phyloP scores from a whole-genome alignment of 2,113 vertebrate species.

The Talpa occidentalis region DNA sequence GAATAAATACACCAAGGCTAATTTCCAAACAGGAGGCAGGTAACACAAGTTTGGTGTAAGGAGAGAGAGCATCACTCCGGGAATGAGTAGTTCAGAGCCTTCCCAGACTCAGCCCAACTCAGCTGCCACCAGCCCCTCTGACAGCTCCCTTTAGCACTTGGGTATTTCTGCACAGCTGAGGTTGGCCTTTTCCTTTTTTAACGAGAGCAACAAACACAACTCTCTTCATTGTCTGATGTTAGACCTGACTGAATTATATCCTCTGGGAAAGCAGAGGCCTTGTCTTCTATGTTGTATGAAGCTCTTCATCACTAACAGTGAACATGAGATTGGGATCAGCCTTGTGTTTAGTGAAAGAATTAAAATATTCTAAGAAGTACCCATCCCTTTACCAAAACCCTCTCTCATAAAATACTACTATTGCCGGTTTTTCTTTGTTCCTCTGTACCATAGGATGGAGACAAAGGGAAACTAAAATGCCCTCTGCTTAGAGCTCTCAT shows the following conservation, averaged over 20 bases:
- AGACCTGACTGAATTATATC: conserved; percentile 13
- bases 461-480: background rate
- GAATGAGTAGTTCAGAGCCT: background rate
- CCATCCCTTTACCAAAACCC: background rate
- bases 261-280: background rate
- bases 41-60: conserved; percentile 86
- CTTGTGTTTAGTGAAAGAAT: background rate
- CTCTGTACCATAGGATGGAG: background rate
- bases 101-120: background rate
- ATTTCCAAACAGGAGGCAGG: conserved; percentile 87
- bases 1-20: background rate
- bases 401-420: background rate
- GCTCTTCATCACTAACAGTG: background rate
- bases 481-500: background rate
- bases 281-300: background rate
- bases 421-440: background rate
- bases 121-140: background rate
- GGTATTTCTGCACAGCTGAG: conserved; percentile 63
- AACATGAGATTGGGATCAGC: background rate
- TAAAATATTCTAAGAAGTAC: background rate
- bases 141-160: conserved; percentile 24
- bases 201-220: conserved; percentile 50
- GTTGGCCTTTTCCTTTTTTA: conserved; percentile 38
- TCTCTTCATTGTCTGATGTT: conserved; percentile 11
- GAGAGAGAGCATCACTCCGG: background rate